Evolutionary conservation across 2,888 invertebrate genomes (phyloP), one percentile per base, ranked within the genome.

Genomic region (Rambutsinella grinnellia): DNA sequence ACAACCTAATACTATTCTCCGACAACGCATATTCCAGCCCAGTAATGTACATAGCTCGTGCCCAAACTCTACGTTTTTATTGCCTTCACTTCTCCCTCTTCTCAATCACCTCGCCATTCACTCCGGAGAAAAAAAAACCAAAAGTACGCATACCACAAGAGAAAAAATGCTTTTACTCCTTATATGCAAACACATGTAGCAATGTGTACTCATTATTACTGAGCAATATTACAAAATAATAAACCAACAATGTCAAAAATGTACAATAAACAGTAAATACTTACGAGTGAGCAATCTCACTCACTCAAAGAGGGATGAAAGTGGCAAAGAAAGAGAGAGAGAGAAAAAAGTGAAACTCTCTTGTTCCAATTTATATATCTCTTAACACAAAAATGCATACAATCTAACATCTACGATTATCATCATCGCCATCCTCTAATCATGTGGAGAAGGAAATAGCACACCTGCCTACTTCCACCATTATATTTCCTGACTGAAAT

Each of bases 391-490:
- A 36, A 36, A 36, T 36, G 13, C 13, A 36, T 36, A 36, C 13
- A 57, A 28, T 57, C 26, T 57, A 28, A 57, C 28, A 57, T 28
- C 19, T 36, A 5, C 57, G 28, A 57, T 26, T 8, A 23, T 24
- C 36, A 53, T 53, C 17, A 24, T 5, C 56, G 26, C 24, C 19
- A 53, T 26, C 36, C 5, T 36, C 36, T 36, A 36, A 36, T 36
- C 36, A 36, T 36, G 36, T 36, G 36, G 36, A 36, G 36, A 36
- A 13, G 5, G 53, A 68, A 68, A 28, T 47, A 68, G 53, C 68
- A 68, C 68, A 68, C 60, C 68, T 60, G 68, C 60, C 68, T 46
- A 51, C n/a, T 5, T 13, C 36, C 36, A 36, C 36, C 36, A 13
- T 36, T 36, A 5, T 13, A 36, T 36, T 36, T 13, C 36, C 13